phyloP scores from a whole-genome alignment of 1,140 invertebrate species.

The Apis cerana region DNA sequence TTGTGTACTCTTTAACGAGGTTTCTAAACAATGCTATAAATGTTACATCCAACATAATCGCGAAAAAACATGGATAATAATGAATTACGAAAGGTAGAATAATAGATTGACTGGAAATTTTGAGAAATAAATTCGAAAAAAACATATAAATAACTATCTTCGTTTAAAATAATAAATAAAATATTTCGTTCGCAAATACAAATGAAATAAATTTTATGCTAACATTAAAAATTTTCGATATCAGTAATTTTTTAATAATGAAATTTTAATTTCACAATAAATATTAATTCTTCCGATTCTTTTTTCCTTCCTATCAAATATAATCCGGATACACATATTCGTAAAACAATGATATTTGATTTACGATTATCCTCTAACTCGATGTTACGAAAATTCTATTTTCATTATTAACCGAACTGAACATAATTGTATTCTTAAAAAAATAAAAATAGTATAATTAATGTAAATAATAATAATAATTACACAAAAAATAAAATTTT shows the following conservation, averaged over 20 bases:
- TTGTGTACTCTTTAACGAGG: not conserved
- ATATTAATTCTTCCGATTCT: too few relatives aligned
- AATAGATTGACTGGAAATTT: not conserved
- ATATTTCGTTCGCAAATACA: too few relatives aligned
- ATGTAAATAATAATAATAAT: too few relatives aligned
- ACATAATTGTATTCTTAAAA: too few relatives aligned
- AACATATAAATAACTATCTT: not conserved
- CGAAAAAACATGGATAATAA: not conserved
- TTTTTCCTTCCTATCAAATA: too few relatives aligned
- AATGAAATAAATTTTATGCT: too few relatives aligned
- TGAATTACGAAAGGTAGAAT: not conserved
- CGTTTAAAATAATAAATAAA: not conserved
- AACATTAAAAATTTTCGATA: too few relatives aligned
- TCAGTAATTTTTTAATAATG: too few relatives aligned
- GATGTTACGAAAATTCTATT: conserved; percentile 60
- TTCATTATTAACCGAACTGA: conserved; percentile 57
- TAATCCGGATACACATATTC: not conserved
- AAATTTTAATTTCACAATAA: too few relatives aligned
- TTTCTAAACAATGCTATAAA: not conserved
- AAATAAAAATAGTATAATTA: too few relatives aligned
- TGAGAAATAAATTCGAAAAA: not conserved
- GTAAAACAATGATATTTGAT: conserved; percentile 75
- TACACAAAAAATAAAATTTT: too few relatives aligned
- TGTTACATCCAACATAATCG: not conserved
- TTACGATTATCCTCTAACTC: conserved; percentile 78